These are phyloP conservation scores for Polydrusus tereticollis DNA, from an alignment of 2,888 invertebrate genomes.

Conservation along the genomic window DNA sequence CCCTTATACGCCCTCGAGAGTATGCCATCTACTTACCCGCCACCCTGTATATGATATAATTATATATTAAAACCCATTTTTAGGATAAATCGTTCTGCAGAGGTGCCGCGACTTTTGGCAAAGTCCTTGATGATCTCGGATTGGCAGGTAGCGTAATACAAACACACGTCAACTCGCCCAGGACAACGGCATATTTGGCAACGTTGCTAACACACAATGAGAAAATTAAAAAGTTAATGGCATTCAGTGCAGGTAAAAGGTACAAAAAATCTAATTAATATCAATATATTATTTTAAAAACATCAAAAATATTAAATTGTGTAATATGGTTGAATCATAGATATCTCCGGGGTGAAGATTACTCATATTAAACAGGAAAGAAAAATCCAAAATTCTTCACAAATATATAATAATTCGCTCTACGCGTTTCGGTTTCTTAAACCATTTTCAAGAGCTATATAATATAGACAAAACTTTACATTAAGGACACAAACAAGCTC, in stretches of 20 bases:
- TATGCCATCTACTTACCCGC: neutral
- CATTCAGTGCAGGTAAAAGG: constrained; percentile 73
- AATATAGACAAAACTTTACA: no score
- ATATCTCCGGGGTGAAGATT: no score
- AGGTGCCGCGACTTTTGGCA: constrained; percentile 82
- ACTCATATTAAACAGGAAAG: no score
- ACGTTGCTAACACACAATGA: constrained; percentile 74
- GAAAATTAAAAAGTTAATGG: constrained; percentile 72
- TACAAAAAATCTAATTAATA: constrained; percentile 45
- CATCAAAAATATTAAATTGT: no score
- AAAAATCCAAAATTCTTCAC: no score
- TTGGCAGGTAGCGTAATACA: constrained; percentile 82
- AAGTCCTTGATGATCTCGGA: constrained; percentile 75
- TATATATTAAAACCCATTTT: constrained; percentile 33
- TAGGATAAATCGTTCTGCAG: constrained; percentile 86
- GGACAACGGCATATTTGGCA: constrained; percentile 84
- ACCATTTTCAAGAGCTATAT: no score
- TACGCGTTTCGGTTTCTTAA: no score
- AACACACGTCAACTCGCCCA: constrained; percentile 84
- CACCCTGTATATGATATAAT: neutral
- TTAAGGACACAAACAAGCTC: no score
- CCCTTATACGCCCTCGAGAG: no score
- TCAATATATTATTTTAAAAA: neutral
- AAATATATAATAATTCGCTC: no score
- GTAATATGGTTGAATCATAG: no score